phyloP scores from a whole-genome alignment of 2,888 invertebrate genomes.

The Hypomecis punctinalis region DNA sequence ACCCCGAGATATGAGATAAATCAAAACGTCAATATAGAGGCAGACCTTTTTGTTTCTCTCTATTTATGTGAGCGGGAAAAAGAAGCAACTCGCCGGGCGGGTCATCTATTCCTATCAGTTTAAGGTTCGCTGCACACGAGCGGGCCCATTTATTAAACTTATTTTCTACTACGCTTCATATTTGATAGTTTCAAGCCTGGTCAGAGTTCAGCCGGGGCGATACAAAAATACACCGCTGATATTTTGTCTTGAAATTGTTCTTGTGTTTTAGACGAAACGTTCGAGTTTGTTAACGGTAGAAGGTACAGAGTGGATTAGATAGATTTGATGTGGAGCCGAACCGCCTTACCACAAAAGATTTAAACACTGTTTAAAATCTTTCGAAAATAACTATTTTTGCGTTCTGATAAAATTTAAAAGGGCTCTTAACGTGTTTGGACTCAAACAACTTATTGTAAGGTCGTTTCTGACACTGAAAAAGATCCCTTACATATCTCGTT shows the following conservation, averaged over 20 bases:
- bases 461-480: no score
- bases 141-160: conserved; percentile 46
- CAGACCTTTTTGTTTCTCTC: conserved; percentile 60
- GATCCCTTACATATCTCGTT: no score
- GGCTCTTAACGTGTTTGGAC: no score
- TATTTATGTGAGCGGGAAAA: conserved; percentile 60
- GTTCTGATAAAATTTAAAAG: no score
- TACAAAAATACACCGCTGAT: conserved; percentile 5
- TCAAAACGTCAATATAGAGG: conserved; percentile 49
- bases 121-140: conserved; percentile 51
- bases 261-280: no score
- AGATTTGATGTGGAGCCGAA: no score
- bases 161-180: conserved; percentile 46
- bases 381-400: no score
- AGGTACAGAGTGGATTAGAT: no score
- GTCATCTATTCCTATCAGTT: conserved; percentile 60
- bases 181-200: conserved; percentile 38
- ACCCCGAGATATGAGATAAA: conserved; percentile 45
- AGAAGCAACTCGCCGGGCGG: conserved; percentile 60
- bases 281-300: no score
- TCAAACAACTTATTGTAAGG: no score
- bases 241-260: background rate
- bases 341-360: no score
- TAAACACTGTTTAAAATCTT: no score
- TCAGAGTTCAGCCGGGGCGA: conserved; percentile 19